Evolutionary conservation across 1,140 invertebrate species (phyloP).

Genomic region (Scaptomyza graminum): DNA sequence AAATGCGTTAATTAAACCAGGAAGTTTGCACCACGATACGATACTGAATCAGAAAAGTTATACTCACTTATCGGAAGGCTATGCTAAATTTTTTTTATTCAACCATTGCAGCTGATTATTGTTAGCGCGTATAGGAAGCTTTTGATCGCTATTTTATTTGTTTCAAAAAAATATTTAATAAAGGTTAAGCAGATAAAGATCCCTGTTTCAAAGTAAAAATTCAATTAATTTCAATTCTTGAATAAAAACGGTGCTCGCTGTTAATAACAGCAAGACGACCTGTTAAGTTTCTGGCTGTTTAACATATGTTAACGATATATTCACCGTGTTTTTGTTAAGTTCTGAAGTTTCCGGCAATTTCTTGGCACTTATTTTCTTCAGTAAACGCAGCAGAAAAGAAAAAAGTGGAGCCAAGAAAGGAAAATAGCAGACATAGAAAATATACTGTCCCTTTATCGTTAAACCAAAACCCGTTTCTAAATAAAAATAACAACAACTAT

Average conservation of each 20-base stretch:
- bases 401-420: constrained; percentile 53
- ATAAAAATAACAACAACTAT: neutral
- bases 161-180: neutral
- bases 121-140: too few relatives aligned
- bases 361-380: constrained; percentile 21
- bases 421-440: constrained; percentile 82
- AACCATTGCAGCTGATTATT: too few relatives aligned
- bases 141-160: too few relatives aligned
- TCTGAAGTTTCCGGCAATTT: neutral
- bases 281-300: neutral
- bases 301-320: neutral
- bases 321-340: constrained; percentile 6
- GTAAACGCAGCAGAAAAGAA: constrained; percentile 36
- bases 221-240: neutral
- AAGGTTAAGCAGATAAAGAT: too few relatives aligned
- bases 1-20: too few relatives aligned
- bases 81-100: too few relatives aligned
- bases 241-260: neutral
- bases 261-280: neutral
- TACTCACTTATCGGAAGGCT: too few relatives aligned
- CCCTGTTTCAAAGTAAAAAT: neutral
- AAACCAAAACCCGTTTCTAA: constrained; percentile 77
- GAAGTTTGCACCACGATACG: too few relatives aligned
- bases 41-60: too few relatives aligned
- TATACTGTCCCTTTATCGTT: constrained; percentile 84